phyloP scores from a whole-genome alignment of 2,888 invertebrate species.

The Cremastinae sp. region DNA sequence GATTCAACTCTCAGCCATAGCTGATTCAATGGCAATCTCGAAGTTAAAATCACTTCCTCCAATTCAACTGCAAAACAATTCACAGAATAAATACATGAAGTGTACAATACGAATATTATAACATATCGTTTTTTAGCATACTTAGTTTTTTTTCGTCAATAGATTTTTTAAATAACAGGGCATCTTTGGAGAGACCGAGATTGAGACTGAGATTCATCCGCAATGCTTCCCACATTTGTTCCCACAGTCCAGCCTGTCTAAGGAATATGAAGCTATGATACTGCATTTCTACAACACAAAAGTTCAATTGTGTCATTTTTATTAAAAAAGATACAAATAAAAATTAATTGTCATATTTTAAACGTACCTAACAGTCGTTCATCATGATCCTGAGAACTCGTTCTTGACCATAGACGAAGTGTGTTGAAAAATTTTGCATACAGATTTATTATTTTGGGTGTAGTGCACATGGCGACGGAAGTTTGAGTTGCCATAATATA shows the following conservation, averaged over 20 bases:
- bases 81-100: constrained; percentile 5
- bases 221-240: constrained; percentile 88
- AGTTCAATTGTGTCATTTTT: neutral
- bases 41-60: constrained; percentile 84
- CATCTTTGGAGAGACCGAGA: constrained; percentile 77
- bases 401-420: constrained; percentile 77
- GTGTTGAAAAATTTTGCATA: constrained; percentile 82
- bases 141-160: constrained; percentile 81
- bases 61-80: constrained; percentile 79
- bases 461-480: constrained; percentile 85
- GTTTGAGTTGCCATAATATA: constrained; percentile 82
- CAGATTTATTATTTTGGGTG: constrained; percentile 83
- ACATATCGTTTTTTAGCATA: constrained; percentile 65
- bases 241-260: constrained; percentile 88
- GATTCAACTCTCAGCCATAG: constrained; percentile 90
- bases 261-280: constrained; percentile 83
- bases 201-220: constrained; percentile 87
- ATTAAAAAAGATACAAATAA: neutral
- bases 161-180: constrained; percentile 68
- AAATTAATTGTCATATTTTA: neutral
- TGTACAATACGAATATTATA: no score
- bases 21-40: constrained; percentile 87
- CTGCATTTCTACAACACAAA: constrained; percentile 74
- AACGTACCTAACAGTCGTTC: constrained; percentile 71
- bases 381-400: constrained; percentile 70